Conservation (phyloP, 2,888 invertebrate genomes). For the Andrena haemorrhoa region DNA sequence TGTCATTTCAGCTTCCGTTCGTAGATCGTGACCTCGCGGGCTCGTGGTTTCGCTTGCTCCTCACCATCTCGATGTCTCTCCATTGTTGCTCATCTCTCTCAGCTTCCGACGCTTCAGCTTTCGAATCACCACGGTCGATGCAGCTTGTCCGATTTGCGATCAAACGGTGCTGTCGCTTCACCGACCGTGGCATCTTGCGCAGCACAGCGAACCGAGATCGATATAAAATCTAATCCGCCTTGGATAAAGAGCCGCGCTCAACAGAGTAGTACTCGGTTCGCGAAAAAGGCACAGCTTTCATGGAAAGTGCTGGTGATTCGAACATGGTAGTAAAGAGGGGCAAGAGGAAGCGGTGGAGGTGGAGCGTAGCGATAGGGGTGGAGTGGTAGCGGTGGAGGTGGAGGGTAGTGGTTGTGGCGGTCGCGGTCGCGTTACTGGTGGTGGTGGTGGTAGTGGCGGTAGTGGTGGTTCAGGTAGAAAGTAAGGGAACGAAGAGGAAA, state of each 20-base stretch:
- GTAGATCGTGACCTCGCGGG: neutral
- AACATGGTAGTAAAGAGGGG: constrained; percentile 12
- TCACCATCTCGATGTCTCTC: neutral
- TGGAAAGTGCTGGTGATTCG: constrained; percentile 21
- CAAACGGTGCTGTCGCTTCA: neutral
- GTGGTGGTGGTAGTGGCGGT: too few species aligned
- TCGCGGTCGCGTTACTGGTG: too few species aligned
- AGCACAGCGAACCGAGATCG: neutral
- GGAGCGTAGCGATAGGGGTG: neutral
- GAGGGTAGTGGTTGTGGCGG: neutral
- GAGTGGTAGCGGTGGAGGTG: neutral
- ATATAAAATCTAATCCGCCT: neutral
- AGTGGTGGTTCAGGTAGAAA: too few species aligned
- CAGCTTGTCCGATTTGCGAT: constrained; percentile 7
- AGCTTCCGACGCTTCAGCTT: neutral
- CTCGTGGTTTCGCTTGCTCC: neutral
- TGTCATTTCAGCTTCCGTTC: neutral
- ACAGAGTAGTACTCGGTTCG: neutral
- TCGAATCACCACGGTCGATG: neutral
- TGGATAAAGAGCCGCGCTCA: neutral
- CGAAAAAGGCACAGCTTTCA: constrained; percentile 13
- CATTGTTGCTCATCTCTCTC: neutral
- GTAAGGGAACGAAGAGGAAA: too few species aligned
- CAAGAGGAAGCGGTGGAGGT: neutral
- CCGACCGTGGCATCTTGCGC: neutral